These are phyloP conservation scores for Antedon mediterranea DNA, from an alignment of 53 echinoderm and acorn worm genomes.

Conservation along the genomic window DNA sequence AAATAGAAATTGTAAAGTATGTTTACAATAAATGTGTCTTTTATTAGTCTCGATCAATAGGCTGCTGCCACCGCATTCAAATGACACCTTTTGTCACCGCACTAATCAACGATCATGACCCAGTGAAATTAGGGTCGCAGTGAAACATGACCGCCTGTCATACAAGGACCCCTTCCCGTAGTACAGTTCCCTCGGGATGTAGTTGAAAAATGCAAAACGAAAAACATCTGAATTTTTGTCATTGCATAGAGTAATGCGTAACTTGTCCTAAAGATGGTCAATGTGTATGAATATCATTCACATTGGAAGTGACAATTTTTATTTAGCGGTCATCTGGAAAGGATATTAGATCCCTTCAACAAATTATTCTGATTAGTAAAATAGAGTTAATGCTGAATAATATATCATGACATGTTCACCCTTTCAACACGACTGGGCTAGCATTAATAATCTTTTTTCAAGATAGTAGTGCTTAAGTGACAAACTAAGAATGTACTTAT, in stretches of 20 bases:
- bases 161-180: neutral
- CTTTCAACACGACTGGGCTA: too few relatives aligned
- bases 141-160: neutral
- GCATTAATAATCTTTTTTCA: too few relatives aligned
- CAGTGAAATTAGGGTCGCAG: neutral
- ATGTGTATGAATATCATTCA: neutral
- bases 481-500: too few relatives aligned
- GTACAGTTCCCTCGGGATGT: neutral
- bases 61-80: neutral
- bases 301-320: neutral
- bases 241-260: neutral
- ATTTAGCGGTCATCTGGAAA: neutral
- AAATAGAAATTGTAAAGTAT: too few relatives aligned
- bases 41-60: neutral
- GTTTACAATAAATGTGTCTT: too few relatives aligned
- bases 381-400: neutral
- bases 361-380: neutral
- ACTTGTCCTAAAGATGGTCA: neutral
- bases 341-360: neutral
- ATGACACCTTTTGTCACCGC: neutral
- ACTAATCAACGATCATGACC: neutral
- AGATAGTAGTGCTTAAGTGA: too few relatives aligned
- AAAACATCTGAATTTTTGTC: neutral
- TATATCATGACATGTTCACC: too few relatives aligned
- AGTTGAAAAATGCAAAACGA: neutral